Conservation (phyloP, 2,888 invertebrate species). For the Dorcus parallelipipedus region DNA sequence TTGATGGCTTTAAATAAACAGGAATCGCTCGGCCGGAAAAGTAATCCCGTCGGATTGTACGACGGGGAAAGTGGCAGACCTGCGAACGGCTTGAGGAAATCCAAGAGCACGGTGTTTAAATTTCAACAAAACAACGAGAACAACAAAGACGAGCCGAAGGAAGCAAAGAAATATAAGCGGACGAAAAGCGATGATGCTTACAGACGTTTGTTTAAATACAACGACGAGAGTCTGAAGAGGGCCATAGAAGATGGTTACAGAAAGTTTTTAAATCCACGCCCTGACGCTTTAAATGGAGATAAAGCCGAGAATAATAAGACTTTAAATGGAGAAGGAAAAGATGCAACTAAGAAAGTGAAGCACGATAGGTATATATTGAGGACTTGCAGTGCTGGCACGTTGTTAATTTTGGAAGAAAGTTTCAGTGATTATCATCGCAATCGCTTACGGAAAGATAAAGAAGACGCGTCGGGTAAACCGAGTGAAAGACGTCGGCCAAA, state of each 20-base stretch:
- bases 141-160: conserved; percentile 8
- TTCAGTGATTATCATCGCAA: conserved; percentile 42
- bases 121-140: conserved; percentile 9
- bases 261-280: conserved; percentile 32
- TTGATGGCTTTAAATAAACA: not conserved
- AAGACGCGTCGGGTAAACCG: not conserved
- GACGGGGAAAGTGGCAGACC: not conserved
- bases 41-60: not conserved
- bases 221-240: conserved; percentile 35
- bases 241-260: conserved; percentile 40
- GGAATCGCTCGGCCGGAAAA: not conserved
- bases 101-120: conserved; percentile 9
- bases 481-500: not conserved
- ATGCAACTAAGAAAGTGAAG: conserved; percentile 25
- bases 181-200: conserved; percentile 39
- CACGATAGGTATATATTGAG: conserved; percentile 48
- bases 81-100: conserved; percentile 1
- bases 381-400: conserved; percentile 54
- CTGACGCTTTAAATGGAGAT: conserved; percentile 7
- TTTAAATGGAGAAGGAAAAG: not conserved
- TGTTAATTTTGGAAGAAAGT: conserved; percentile 53
- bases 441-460: conserved; percentile 29
- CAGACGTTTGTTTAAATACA: conserved; percentile 36
- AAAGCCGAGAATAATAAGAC: conserved; percentile 7
- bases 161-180: conserved; percentile 26